These are phyloP conservation scores for Cygnus atratus DNA, from an alignment of 2,113 vertebrate species.

Conservation along the genomic window DNA sequence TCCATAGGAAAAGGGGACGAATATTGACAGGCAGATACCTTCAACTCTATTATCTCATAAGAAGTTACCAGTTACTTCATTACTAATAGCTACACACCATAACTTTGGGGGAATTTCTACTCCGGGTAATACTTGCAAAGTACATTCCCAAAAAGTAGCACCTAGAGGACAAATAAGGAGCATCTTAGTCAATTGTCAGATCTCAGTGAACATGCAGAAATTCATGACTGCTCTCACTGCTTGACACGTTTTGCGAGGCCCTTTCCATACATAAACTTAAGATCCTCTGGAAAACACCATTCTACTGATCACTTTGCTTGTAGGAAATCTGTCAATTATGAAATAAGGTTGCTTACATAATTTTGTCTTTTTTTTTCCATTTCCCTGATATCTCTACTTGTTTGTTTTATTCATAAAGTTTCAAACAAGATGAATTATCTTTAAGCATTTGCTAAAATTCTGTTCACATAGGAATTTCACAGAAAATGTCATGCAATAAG, in stretches of 20 bases:
- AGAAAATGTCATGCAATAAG: constrained; percentile 14
- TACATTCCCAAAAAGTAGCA: neutral
- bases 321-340: neutral
- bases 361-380: neutral
- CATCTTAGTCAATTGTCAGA: neutral
- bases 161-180: neutral
- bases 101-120: neutral
- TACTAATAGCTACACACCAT: neutral
- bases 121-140: neutral
- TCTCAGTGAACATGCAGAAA: neutral
- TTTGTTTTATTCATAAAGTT: neutral
- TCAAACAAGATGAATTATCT: neutral
- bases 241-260: neutral
- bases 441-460: neutral
- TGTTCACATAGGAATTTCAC: neutral
- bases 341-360: neutral
- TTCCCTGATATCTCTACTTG: neutral
- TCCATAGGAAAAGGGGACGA: neutral
- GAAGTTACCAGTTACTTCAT: neutral
- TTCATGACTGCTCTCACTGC: neutral
- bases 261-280: neutral
- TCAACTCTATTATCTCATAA: neutral
- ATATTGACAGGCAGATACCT: neutral
- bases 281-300: neutral
- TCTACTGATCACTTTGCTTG: neutral